A percentile compares a stretch with the other conserved stretches of the same genome.
These are phyloP conservation scores for Gerris lacustris DNA, from an alignment of 2,888 invertebrate genomes.

Conservation along the genomic window DNA sequence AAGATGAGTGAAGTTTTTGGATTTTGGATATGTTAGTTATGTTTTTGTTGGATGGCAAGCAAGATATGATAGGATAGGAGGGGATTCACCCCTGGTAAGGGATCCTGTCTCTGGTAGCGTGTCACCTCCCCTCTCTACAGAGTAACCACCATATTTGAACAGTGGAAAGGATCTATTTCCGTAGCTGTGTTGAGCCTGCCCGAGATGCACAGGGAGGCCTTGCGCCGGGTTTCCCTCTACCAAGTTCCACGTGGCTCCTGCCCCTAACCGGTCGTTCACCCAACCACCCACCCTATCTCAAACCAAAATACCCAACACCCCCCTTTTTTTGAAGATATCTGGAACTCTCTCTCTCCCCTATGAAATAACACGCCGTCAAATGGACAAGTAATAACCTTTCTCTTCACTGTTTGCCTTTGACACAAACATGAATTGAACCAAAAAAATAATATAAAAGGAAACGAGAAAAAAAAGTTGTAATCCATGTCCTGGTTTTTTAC, in stretches of 20 bases:
- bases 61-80: background rate
- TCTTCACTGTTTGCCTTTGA: too few species aligned
- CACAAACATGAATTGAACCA: too few species aligned
- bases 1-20: too few species aligned
- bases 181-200: background rate
- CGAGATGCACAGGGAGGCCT: background rate
- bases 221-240: background rate
- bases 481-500: too few species aligned
- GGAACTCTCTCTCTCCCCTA: background rate
- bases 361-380: too few species aligned
- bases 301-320: background rate
- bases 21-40: background rate
- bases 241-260: background rate
- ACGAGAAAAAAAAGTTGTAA: too few species aligned
- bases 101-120: background rate
- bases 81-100: background rate
- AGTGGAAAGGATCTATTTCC: background rate
- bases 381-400: too few species aligned
- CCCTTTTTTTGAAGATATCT: background rate
- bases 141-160: too few species aligned
- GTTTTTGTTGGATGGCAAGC: background rate
- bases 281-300: constrained; percentile 3
- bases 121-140: background rate
- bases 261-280: background rate
- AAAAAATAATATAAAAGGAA: too few species aligned